These are phyloP conservation scores for Sciurus carolinensis DNA, from an alignment of 2,797 vertebrate species.

Conservation along the genomic window DNA sequence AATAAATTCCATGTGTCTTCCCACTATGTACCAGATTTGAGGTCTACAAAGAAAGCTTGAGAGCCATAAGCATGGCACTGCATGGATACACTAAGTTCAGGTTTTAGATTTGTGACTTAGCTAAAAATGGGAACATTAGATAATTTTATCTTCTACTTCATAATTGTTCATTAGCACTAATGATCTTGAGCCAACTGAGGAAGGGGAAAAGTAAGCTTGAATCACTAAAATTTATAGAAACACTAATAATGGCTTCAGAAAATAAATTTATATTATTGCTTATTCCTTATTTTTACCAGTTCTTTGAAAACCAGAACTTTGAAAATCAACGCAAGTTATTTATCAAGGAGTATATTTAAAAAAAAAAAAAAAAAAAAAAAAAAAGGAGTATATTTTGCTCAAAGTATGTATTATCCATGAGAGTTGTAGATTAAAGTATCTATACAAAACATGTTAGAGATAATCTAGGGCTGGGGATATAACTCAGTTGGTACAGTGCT, in stretches of 20 bases:
- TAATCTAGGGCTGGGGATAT: no score
- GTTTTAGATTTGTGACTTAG: not conserved
- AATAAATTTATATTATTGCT: conserved; percentile 37
- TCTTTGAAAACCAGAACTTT: conserved; percentile 29
- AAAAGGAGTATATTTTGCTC: not conserved
- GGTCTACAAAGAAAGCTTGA: not conserved
- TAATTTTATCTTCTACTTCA: conserved; percentile 43
- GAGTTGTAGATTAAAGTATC: not conserved
- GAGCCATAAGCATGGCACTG: not conserved
- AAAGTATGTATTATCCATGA: not conserved
- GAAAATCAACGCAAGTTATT: conserved; percentile 53
- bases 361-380: not conserved
- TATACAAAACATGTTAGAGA: not conserved
- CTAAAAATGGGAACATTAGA: conserved; percentile 17
- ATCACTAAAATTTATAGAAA: conserved; percentile 30
- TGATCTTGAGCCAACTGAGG: not conserved
- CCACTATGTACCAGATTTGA: not conserved
- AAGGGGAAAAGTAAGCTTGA: not conserved
- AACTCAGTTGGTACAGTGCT: no score
- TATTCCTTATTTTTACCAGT: conserved; percentile 24
- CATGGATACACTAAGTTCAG: not conserved
- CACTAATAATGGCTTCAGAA: conserved; percentile 34
- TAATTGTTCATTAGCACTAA: not conserved
- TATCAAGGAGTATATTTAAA: not conserved
- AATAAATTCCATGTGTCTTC: not conserved